phyloP scores from a whole-genome alignment of 1,140 invertebrate species.

The Caenorhabditis latens region DNA sequence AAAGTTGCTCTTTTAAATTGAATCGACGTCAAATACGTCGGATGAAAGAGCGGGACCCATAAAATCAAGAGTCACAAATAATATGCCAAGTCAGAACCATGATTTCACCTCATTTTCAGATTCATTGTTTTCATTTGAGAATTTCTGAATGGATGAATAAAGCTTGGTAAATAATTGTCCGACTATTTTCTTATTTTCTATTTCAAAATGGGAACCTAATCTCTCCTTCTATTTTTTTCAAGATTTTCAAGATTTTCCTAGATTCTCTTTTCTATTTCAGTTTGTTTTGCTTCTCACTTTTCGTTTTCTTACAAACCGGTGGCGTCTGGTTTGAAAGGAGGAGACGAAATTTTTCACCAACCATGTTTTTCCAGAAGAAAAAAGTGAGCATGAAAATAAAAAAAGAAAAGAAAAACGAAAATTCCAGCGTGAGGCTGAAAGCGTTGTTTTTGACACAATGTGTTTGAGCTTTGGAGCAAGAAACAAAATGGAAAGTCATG shows the following conservation, averaged over 20 bases:
- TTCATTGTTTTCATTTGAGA: no score
- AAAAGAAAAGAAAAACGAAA: conserved; percentile 35
- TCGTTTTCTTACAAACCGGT: conserved; percentile 34
- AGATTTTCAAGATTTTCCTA: background rate
- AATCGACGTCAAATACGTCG: no score
- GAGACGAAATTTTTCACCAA: background rate
- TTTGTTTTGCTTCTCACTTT: conserved; percentile 43
- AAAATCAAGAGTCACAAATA: no score
- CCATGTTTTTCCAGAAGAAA: conserved; percentile 2
- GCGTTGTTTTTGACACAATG: conserved; percentile 18
- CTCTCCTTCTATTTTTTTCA: background rate
- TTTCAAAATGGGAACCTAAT: conserved; percentile 23
- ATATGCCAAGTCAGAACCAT: no score
- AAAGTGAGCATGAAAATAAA: conserved; percentile 1
- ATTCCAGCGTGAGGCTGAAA: conserved; percentile 10
- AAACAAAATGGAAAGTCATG: background rate
- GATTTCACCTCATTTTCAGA: no score
- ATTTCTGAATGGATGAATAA: background rate
- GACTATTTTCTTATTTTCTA: background rate
- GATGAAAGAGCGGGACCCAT: no score
- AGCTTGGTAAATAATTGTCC: background rate
- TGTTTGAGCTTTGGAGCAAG: background rate
- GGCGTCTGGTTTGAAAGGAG: conserved; percentile 20
- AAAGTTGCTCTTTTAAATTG: background rate
- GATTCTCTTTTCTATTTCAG: conserved; percentile 25